phyloP scores from a whole-genome alignment of 2,888 invertebrate genomes.

The Ectobius pallidus region DNA sequence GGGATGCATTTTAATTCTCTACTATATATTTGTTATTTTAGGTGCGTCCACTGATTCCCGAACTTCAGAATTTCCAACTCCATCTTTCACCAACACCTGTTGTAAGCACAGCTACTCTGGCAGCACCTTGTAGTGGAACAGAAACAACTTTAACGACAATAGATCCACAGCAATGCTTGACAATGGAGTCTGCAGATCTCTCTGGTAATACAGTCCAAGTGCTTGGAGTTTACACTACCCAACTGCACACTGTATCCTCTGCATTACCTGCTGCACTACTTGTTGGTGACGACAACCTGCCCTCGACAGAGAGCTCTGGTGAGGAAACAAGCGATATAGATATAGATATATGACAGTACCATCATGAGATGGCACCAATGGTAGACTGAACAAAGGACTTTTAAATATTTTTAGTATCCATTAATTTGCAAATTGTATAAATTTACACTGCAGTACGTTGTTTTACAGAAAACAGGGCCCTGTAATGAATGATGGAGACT shows the following conservation, averaged over 20 bases:
- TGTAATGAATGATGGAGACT: too few species aligned
- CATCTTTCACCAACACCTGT: constrained; percentile 48
- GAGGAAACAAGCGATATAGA: constrained; percentile 56
- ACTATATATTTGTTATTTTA: too few species aligned
- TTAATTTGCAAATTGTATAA: too few species aligned
- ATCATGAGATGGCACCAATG: not conserved
- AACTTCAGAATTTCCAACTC: constrained; percentile 67
- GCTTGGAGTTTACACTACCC: constrained; percentile 55
- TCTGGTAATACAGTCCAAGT: constrained; percentile 52
- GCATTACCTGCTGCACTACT: constrained; percentile 55
- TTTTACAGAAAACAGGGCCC: too few species aligned
- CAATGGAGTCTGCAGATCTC: constrained; percentile 31
- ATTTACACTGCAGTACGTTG: too few species aligned
- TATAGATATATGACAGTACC: constrained; percentile 51
- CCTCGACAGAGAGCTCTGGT: constrained; percentile 55
- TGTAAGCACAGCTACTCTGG: not conserved
- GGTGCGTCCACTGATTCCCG: constrained; percentile 71
- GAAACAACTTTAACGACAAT: constrained; percentile 14
- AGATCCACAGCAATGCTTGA: constrained; percentile 28
- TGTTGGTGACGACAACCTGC: constrained; percentile 55
- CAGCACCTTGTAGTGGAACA: not conserved
- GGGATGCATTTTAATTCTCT: too few species aligned
- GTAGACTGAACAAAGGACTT: not conserved
- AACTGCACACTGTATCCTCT: constrained; percentile 55
- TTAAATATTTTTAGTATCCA: not conserved